These are phyloP conservation scores for Dreissena polymorpha DNA, from an alignment of 1,140 invertebrate species.

Conservation along the genomic window DNA sequence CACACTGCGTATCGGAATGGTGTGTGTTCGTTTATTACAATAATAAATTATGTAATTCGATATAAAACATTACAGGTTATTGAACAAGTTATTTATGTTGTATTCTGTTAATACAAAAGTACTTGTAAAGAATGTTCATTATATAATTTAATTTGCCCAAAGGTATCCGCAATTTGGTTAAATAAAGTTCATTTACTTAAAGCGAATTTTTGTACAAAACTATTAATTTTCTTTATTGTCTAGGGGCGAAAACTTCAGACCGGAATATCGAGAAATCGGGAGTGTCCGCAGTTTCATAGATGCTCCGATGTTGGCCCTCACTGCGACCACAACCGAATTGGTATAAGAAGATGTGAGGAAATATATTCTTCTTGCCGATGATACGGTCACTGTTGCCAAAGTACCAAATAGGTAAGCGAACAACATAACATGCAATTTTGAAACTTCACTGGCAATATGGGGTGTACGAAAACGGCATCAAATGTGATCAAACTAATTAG, in stretches of 20 bases:
- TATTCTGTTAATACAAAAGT: no score
- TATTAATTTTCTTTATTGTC: not conserved
- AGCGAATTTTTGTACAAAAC: not conserved
- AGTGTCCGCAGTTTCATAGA: not conserved
- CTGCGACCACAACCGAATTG: not conserved
- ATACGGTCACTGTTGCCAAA: not conserved
- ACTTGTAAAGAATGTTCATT: no score
- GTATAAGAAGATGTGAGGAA: not conserved
- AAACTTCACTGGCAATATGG: not conserved
- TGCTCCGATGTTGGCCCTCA: not conserved
- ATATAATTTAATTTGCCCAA: no score
- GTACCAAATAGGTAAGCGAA: not conserved
- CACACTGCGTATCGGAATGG: constrained; percentile 20
- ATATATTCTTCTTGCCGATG: not conserved
- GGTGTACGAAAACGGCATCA: not conserved
- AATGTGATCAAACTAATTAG: not conserved
- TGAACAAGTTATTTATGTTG: no score
- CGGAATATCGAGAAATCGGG: not conserved
- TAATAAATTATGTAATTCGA: no score
- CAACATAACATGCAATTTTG: not conserved
- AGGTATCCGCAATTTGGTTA: no score
- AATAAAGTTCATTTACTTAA: no score
- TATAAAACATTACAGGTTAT: no score
- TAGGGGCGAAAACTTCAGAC: constrained; percentile 24
- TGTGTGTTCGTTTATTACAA: not conserved